Conservation (phyloP, 2,888 invertebrate genomes). For the Nematopogon swammerdamellus region DNA sequence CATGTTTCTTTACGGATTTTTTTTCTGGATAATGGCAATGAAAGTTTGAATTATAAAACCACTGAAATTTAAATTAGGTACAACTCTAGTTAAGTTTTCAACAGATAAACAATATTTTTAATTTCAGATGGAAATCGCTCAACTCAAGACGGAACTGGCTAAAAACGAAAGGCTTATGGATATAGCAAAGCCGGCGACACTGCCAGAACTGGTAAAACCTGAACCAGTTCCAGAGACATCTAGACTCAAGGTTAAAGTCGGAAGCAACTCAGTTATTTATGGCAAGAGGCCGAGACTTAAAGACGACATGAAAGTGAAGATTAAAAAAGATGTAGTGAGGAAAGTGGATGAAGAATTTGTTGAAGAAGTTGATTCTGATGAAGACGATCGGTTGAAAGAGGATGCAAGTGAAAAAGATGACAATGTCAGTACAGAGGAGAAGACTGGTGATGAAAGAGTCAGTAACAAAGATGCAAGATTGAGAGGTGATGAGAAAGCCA, state of each 20-base stretch:
- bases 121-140: constrained; percentile 60
- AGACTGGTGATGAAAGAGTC: constrained; percentile 3
- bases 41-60: too few species aligned
- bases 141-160: constrained; percentile 65
- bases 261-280: constrained; percentile 41
- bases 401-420: constrained; percentile 7
- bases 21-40: too few species aligned
- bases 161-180: constrained; percentile 70
- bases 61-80: too few species aligned
- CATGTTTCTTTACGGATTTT: too few species aligned
- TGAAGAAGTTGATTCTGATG: constrained; percentile 51
- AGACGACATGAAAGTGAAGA: constrained; percentile 32
- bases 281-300: constrained; percentile 55
- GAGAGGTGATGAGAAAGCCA: constrained; percentile 9
- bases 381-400: constrained; percentile 19
- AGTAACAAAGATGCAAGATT: constrained; percentile 2
- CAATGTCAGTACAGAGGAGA: too few species aligned
- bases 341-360: constrained; percentile 43
- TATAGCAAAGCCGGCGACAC: constrained; percentile 65
- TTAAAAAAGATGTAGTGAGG: constrained; percentile 16
- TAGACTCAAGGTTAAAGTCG: constrained; percentile 21
- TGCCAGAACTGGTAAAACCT: constrained; percentile 46
- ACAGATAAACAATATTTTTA: too few species aligned
- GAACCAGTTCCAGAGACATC: constrained; percentile 13
- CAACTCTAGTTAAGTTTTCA: too few species aligned